Base-by-base conservation (phyloP, 1,140 invertebrate species). In the Zaprionus camerounensis region DNA sequence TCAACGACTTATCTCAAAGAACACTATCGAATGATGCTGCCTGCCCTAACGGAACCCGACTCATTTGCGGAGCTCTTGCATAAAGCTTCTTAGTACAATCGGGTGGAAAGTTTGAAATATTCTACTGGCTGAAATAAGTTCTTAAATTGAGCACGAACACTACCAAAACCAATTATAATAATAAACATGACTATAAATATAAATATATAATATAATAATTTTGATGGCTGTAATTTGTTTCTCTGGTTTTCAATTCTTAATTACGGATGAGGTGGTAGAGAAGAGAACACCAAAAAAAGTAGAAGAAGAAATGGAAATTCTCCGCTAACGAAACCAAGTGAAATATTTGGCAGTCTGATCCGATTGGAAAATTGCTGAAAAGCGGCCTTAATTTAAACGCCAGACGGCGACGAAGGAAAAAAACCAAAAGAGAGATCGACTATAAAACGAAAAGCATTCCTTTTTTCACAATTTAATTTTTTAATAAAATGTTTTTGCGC, bases 331-430 rank as follows among this genome's bases (percentile, higher is more conserved):
- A 63, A 69, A 13, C 61, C 64, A 58, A 63, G 62, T 31, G 51
- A 81, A 81, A 71, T 74, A 75, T 64, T 71, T 65, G 73, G 15
- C 22, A 24, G 49, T 34, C 41, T 26, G 15, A 76, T 56, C 44
- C 11, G 44, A 38, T 17, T 49, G 56, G 58, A 79, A 76, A 82
- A 68, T 53, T 49, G 36, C 28, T 56, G 63, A 67, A 83, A 80
- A 82, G 59, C 66, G n/a, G 13, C 72, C 67, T 77, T 73, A 70
- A 83, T 83, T 76, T 77, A 73, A 73, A 76, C 73, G 73, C 76
- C 34, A 66, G 51, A 13, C 51, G 4, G 22, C 49, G 15, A 31
- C 66, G 55, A 36, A 51, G 51, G 20, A 65, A 49, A 64, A 17
- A 17, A 12, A 13, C 20, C 9, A 31, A 31, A 11, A 9, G 9